phyloP scores from a whole-genome alignment of 2,888 invertebrate genomes.

The Ochropleura leucogaster region DNA sequence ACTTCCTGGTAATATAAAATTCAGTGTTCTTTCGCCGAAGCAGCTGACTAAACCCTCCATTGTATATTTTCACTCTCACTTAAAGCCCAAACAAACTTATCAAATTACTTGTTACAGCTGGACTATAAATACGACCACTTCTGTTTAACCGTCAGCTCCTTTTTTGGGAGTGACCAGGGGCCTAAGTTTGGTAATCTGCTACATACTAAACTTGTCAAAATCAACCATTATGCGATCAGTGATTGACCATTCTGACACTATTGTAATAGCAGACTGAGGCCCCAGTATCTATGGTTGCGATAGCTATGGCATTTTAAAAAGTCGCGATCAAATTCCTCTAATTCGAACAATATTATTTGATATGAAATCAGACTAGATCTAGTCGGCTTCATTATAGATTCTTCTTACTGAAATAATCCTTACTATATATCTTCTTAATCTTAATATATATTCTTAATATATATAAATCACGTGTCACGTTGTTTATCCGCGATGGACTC shows the following conservation, averaged over 20 bases:
- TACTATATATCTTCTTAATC: too few relatives aligned
- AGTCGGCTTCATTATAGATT: background rate
- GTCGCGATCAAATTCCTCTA: background rate
- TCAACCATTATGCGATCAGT: too few relatives aligned
- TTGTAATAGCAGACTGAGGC: too few relatives aligned
- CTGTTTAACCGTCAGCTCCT: background rate
- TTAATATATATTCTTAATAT: too few relatives aligned
- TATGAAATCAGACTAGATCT: background rate
- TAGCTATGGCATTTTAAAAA: too few relatives aligned
- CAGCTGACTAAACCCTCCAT: slow-evolving; percentile 33
- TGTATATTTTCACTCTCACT: slow-evolving; percentile 46
- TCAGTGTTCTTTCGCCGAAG: slow-evolving; percentile 25
- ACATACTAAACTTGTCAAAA: too few relatives aligned
- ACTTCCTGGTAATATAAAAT: slow-evolving; percentile 38
- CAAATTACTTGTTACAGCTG: slow-evolving; percentile 40
- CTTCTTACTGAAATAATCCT: background rate
- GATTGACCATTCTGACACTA: too few relatives aligned
- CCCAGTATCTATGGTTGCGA: background rate
- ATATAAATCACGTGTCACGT: too few relatives aligned
- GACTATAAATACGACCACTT: slow-evolving; percentile 2
- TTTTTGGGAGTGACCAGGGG: background rate
- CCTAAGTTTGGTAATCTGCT: too few relatives aligned
- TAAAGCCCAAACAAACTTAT: slow-evolving; percentile 9
- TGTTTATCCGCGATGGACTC: too few relatives aligned
- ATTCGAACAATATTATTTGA: background rate